Percentiles rank a stretch among this genome's conserved stretches.
Conservation (phyloP, 2,888 invertebrate species). For the Rhyacophila evoluta region DNA sequence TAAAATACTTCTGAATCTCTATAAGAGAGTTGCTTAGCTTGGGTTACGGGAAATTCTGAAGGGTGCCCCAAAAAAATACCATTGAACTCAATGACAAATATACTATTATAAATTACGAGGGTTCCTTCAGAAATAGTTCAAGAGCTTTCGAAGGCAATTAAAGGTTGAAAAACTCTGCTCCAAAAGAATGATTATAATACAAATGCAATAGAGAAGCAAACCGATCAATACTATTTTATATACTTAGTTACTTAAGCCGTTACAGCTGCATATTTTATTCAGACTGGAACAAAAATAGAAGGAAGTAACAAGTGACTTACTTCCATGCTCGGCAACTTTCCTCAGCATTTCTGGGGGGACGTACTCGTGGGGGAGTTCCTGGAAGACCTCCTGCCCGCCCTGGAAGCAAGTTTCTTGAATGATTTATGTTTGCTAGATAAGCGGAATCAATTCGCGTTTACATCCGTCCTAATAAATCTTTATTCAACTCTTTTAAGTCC, state of each 20-base stretch:
- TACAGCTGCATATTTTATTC: conserved; percentile 1
- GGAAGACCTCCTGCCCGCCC: conserved; percentile 92
- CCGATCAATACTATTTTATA: not conserved
- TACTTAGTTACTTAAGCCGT: not conserved
- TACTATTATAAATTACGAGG: too few species aligned
- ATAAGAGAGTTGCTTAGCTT: too few species aligned
- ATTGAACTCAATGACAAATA: too few species aligned
- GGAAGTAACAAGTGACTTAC: conserved; percentile 68
- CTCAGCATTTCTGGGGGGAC: conserved; percentile 94
- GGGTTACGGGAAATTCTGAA: too few species aligned
- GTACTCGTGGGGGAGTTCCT: conserved; percentile 97
- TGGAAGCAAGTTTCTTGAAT: conserved; percentile 58
- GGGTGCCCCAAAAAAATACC: too few species aligned
- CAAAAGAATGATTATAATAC: too few species aligned
- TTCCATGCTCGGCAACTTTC: conserved; percentile 97
- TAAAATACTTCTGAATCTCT: too few species aligned
- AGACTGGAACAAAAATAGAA: not conserved
- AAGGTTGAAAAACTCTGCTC: too few species aligned
- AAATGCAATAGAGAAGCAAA: not conserved
- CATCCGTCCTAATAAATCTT: conserved; percentile 5
- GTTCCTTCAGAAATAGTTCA: too few species aligned
- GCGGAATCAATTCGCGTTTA: conserved; percentile 19
- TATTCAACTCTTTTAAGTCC: conserved; percentile 13
- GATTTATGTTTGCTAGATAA: conserved; percentile 10
- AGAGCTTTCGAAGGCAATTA: too few species aligned